Evolutionary conservation across 2,888 invertebrate genomes (phyloP).

Genomic region (Seladonia tumulorum): DNA sequence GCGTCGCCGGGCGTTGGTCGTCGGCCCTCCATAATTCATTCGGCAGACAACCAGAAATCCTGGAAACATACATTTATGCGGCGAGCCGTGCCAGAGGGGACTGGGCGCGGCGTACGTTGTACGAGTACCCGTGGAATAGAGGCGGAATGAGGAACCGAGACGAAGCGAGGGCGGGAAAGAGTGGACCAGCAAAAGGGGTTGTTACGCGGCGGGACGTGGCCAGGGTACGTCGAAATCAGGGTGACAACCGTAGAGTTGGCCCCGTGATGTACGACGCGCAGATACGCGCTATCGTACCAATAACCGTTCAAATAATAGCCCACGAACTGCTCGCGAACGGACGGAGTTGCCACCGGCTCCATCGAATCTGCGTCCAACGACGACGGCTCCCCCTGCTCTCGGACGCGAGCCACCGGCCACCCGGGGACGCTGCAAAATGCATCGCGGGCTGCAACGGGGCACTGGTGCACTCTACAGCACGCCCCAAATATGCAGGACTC

Average conservation of each 20-base stretch:
- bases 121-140: constrained; percentile 55
- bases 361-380: constrained; percentile 45
- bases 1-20: constrained; percentile 66
- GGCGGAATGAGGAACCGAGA: constrained; percentile 35
- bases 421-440: not conserved
- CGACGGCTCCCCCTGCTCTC: not conserved
- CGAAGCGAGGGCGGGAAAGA: constrained; percentile 35
- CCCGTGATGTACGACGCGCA: constrained; percentile 78
- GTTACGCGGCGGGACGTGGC: constrained; percentile 33
- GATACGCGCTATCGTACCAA: constrained; percentile 82
- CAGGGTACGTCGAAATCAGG: constrained; percentile 71
- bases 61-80: constrained; percentile 77
- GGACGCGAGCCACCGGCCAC: not conserved
- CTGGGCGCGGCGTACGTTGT: constrained; percentile 59
- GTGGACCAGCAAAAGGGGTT: constrained; percentile 32
- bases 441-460: not conserved
- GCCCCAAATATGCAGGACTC: not conserved
- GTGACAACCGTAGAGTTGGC: constrained; percentile 81
- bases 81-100: constrained; percentile 70
- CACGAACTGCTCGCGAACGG: constrained; percentile 68
- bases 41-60: constrained; percentile 79
- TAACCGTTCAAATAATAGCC: constrained; percentile 82
- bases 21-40: constrained; percentile 76
- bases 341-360: constrained; percentile 51
- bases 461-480: not conserved